A percentile compares a stretch with the other conserved stretches of the same genome.
Evolutionary conservation across 2,888 invertebrate species (phyloP).

Genomic region (Ramazzottius varieornatus): DNA sequence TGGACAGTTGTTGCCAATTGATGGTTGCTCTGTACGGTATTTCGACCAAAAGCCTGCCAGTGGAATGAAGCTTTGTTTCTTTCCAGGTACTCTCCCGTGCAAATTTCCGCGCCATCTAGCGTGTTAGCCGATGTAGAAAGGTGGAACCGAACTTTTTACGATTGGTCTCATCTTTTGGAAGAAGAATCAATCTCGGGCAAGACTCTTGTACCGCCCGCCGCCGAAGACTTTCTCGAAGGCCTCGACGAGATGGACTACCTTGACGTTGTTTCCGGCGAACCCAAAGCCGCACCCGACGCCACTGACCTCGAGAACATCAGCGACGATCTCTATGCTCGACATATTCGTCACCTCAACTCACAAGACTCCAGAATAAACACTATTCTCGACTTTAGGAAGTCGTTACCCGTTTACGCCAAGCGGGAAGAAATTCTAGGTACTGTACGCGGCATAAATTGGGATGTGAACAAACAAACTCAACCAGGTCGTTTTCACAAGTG

Average conservation of each 20-base stretch:
- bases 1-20: no score
- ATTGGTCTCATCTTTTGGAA: not conserved
- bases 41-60: no score
- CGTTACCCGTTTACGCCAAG: not conserved
- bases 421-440: not conserved
- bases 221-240: not conserved
- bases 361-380: not conserved
- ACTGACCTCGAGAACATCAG: not conserved
- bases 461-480: no score
- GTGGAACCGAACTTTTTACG: not conserved
- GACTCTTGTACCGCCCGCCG: not conserved
- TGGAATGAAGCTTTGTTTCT: no score
- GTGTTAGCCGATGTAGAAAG: not conserved
- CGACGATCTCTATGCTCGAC: not conserved
- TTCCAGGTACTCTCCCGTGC: not conserved
- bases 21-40: no score
- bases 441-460: not conserved
- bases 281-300: not conserved
- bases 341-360: not conserved
- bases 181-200: not conserved
- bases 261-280: not conserved
- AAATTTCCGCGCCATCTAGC: not conserved
- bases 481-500: no score
- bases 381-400: not conserved
- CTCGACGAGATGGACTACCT: not conserved